phyloP scores from a whole-genome alignment of 2,888 invertebrate species.

The Andrena hattorfiana region DNA sequence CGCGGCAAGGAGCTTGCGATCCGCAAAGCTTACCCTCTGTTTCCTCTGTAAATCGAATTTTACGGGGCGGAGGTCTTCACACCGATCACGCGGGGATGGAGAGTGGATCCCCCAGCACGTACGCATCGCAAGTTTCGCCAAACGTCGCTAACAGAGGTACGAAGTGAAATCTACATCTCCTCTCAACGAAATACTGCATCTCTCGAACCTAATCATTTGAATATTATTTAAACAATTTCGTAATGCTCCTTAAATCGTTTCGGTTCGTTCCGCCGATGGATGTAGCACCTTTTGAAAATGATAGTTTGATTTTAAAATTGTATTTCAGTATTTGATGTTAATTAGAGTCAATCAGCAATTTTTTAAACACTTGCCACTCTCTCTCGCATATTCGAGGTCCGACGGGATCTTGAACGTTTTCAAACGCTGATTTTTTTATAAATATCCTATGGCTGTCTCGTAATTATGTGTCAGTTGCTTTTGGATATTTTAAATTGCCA shows the following conservation, averaged over 20 bases:
- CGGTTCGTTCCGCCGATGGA: too few species aligned
- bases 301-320: too few species aligned
- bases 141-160: conserved; percentile 79
- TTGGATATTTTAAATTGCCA: not conserved
- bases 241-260: too few species aligned
- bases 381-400: too few species aligned
- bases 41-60: conserved; percentile 96
- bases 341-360: too few species aligned
- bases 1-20: conserved; percentile 96
- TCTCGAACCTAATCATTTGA: too few species aligned
- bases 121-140: conserved; percentile 77
- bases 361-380: too few species aligned
- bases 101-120: conserved; percentile 75
- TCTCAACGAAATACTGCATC: too few species aligned
- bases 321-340: too few species aligned
- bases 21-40: conserved; percentile 96
- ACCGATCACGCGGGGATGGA: conserved; percentile 84
- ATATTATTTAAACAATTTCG: too few species aligned
- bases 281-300: too few species aligned
- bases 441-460: not conserved
- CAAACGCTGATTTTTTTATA: not conserved
- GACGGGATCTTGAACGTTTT: too few species aligned
- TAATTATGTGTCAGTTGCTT: not conserved
- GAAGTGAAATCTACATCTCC: not conserved
- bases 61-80: conserved; percentile 95